A percentile compares a stretch with the other conserved stretches of the same genome.
phyloP scores from a whole-genome alignment of 2,797 vertebrate genomes.

The Bradypodion ventrale region DNA sequence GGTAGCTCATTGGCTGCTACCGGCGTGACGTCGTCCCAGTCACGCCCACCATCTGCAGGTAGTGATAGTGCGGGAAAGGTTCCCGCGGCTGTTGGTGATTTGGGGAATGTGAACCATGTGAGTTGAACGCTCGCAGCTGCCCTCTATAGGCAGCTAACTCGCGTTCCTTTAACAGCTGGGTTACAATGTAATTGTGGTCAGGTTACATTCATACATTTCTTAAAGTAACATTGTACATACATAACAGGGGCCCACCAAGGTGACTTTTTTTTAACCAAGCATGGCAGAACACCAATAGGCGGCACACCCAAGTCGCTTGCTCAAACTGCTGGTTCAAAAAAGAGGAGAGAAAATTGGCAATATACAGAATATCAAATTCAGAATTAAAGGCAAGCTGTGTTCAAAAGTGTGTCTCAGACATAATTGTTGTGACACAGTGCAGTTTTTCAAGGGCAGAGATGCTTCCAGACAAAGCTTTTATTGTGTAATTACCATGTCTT shows the following conservation, averaged over 20 bases:
- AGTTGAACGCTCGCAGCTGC: too few relatives aligned
- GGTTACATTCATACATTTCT: too few relatives aligned
- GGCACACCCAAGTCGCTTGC: not conserved
- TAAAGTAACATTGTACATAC: too few relatives aligned
- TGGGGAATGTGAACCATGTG: too few relatives aligned
- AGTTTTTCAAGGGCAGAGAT: not conserved
- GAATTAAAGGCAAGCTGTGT: not conserved
- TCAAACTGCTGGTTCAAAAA: not conserved
- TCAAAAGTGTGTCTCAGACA: not conserved
- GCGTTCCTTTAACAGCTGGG: too few relatives aligned
- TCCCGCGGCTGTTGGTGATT: too few relatives aligned
- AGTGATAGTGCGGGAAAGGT: too few relatives aligned
- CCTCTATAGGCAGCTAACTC: too few relatives aligned
- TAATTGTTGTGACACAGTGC: fast-evolving
- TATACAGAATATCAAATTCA: not conserved
- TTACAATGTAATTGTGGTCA: too few relatives aligned
- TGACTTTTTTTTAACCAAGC: not conserved
- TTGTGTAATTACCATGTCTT: not conserved
- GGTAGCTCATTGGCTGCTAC: too few relatives aligned
- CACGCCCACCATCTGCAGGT: too few relatives aligned
- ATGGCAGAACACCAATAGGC: not conserved
- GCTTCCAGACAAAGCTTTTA: not conserved
- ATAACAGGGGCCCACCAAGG: not conserved
- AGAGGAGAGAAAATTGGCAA: not conserved
- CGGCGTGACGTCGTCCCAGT: too few relatives aligned